A percentile compares a stretch with the other conserved stretches of the same genome.
Evolutionary conservation across 2,888 invertebrate genomes (phyloP).

Genomic region (Agrotis segetum): DNA sequence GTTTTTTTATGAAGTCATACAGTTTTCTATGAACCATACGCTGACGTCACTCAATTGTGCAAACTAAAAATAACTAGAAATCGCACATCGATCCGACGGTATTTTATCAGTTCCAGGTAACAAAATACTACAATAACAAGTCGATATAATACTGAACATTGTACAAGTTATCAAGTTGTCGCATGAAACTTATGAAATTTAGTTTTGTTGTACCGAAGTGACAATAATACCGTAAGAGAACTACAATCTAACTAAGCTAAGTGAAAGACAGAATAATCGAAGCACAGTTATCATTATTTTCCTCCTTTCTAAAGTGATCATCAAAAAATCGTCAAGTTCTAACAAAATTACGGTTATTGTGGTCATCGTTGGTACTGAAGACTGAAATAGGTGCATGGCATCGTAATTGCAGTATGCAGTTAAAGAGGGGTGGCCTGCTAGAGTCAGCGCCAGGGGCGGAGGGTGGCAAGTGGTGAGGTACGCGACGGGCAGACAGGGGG

Average conservation of each 20-base stretch:
- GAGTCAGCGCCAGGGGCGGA: slow-evolving; percentile 42
- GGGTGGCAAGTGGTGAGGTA: slow-evolving; percentile 56
- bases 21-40: slow-evolving; percentile 54
- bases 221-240: slow-evolving; percentile 14
- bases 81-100: slow-evolving; percentile 65
- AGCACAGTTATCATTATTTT: slow-evolving; percentile 25
- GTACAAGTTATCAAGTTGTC: slow-evolving; percentile 28
- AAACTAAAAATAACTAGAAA: slow-evolving; percentile 72
- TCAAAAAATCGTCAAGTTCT: slow-evolving; percentile 31
- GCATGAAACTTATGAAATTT: slow-evolving; percentile 6
- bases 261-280: slow-evolving; percentile 14
- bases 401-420: slow-evolving; percentile 72
- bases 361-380: slow-evolving; percentile 47
- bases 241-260: slow-evolving; percentile 9
- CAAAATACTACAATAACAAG: slow-evolving; percentile 54
- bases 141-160: slow-evolving; percentile 38
- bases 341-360: slow-evolving; percentile 35
- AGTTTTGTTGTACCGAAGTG: not conserved
- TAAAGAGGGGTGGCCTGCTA: slow-evolving; percentile 54
- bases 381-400: slow-evolving; percentile 60
- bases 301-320: slow-evolving; percentile 35
- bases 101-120: slow-evolving; percentile 73
- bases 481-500: slow-evolving; percentile 66
- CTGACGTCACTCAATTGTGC: slow-evolving; percentile 72
- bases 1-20: slow-evolving; percentile 44